phyloP scores from a whole-genome alignment of 1,140 invertebrate genomes.

The Bemisia tabaci region DNA sequence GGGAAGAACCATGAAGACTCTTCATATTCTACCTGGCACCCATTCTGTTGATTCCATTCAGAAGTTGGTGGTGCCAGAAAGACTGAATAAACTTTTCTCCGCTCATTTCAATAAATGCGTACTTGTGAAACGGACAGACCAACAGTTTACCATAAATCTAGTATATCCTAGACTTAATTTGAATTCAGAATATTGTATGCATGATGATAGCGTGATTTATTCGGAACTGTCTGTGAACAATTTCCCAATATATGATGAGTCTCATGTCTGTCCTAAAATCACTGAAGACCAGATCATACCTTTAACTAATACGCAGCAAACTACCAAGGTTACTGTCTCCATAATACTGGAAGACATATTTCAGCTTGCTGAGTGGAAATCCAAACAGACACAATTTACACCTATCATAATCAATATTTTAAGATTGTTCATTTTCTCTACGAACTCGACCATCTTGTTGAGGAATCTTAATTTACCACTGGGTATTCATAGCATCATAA shows the following conservation, averaged over 20 bases:
- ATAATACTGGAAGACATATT: neutral
- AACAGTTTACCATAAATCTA: neutral
- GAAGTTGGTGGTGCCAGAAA: neutral
- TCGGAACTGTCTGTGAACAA: neutral
- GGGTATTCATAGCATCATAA: neutral
- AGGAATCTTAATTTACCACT: neutral
- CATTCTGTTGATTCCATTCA: neutral
- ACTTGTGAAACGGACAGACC: neutral
- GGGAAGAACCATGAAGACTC: neutral
- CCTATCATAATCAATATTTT: neutral
- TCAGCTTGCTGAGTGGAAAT: neutral
- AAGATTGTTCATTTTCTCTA: neutral
- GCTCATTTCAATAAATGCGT: neutral
- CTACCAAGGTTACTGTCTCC: neutral
- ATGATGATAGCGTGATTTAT: neutral
- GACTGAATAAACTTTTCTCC: neutral
- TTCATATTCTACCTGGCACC: neutral
- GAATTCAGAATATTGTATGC: neutral
- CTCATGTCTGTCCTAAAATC: neutral
- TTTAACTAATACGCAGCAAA: neutral
- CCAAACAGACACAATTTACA: neutral
- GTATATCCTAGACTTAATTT: neutral
- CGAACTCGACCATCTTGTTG: neutral
- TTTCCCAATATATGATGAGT: neutral
- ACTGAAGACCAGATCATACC: neutral